These are phyloP conservation scores for Saccopteryx bilineata DNA, from an alignment of 2,113 vertebrate genomes.

Conservation along the genomic window DNA sequence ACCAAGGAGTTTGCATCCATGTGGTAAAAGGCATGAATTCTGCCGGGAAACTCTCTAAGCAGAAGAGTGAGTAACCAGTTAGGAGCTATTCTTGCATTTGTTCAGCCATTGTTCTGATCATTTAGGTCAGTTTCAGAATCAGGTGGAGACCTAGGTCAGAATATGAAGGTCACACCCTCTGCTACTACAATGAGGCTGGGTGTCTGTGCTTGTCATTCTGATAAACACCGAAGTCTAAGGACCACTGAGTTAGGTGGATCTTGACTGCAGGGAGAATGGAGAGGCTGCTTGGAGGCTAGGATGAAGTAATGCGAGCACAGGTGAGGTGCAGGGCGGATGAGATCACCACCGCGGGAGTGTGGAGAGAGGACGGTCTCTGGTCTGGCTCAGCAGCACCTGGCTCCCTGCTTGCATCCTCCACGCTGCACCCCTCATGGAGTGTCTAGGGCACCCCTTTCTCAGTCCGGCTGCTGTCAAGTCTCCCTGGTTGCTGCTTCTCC, in stretches of 20 bases:
- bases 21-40: not conserved
- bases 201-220: not conserved
- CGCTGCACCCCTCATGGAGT: not conserved
- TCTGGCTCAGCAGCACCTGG: not conserved
- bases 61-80: not conserved
- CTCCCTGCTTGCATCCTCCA: not conserved
- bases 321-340: constrained; percentile 34
- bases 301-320: constrained; percentile 3
- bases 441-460: not conserved
- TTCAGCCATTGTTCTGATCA: not conserved
- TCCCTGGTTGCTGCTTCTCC: not conserved
- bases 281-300: not conserved
- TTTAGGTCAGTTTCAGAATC: not conserved
- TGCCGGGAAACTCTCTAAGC: not conserved
- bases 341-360: not conserved
- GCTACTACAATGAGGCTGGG: not conserved
- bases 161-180: not conserved
- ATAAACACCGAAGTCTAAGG: not conserved
- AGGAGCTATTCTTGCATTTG: not conserved
- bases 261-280: not conserved
- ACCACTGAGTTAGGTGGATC: not conserved
- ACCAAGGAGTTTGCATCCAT: not conserved
- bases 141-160: not conserved
- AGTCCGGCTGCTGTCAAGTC: not conserved
- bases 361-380: not conserved